Evolutionary conservation across 2,797 vertebrate species (phyloP), one percentile per base, ranked within the genome.

Genomic region (Propithecus deckenii): DNA sequence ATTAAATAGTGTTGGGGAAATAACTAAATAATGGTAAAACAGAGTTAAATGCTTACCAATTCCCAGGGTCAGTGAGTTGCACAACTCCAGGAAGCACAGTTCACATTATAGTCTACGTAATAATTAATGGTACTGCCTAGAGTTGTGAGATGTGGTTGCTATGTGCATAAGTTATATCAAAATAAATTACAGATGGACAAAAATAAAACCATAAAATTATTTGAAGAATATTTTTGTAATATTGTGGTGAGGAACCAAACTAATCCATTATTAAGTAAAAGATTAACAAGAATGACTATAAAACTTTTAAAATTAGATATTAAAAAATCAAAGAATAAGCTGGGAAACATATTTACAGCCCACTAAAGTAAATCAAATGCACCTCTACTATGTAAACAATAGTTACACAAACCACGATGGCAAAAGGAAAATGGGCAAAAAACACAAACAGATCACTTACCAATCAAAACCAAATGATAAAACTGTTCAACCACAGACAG

Each of bases 291-390:
- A 57, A 0, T 74, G 75, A 94, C 41, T 72, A 81, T 22, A 80
- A 78, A 94, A 30, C 25, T 78, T 43, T 67, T 52, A 41, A 94
- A 94, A 57, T 15, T 52, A 87, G 17, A 75, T 25, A 57, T 46
- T 86, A 78, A 85, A 91, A 91, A 89, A 87, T 71, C 25, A 94
- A 86, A 81, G 52, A 95, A 84, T 65, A 61, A 89, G 65, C 48
- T 57, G 41, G 18, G 23, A 93, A 95, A 65, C 55, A 67, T 55
- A 71, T 52, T 67, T 65, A 35, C 22, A 41, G 2, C 22, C 20
- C 23, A 80, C 2, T 55, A 59, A 18, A 61, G 50, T 71, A 92
- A 78, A 71, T 46, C 23, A 90, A 95, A 79, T 75, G 15, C 35
- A n/a, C n/a, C 2, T 85, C 61, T 76, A 41, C 15, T 90, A n/a